Evolutionary conservation across 2,113 vertebrate genomes (phyloP).

Genomic region (Myiopsitta monachus): DNA sequence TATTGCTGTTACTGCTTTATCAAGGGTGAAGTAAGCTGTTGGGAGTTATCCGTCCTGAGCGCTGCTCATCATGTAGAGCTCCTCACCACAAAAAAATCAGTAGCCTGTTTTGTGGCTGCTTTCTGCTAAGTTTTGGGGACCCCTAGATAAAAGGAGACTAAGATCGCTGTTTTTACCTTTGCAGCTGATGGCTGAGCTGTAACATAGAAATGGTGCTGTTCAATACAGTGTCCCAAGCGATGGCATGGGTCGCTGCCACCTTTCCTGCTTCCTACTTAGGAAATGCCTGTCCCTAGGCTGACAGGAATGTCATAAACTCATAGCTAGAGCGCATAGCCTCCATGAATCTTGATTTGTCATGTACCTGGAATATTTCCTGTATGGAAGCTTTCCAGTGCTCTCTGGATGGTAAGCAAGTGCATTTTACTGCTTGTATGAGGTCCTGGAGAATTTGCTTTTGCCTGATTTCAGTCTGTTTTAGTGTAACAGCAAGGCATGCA

Average conservation of each 20-base stretch:
- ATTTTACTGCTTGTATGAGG: not conserved
- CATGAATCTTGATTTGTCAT: not conserved
- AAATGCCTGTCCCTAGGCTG: not conserved
- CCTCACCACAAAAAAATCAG: not conserved
- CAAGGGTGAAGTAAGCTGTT: not conserved
- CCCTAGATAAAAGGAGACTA: not conserved
- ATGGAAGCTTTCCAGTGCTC: not conserved
- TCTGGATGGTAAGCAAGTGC: not conserved
- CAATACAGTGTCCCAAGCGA: not conserved
- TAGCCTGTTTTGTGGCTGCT: not conserved
- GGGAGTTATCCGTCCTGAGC: not conserved
- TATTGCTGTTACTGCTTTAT: not conserved
- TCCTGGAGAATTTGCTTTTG: not conserved
- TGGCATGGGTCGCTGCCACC: not conserved
- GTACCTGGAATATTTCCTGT: not conserved
- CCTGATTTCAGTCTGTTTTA: not conserved
- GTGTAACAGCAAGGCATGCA: not conserved
- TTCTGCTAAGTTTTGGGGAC: not conserved
- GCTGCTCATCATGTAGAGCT: not conserved
- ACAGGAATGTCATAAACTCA: not conserved
- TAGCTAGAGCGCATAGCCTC: not conserved
- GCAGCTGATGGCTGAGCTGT: accelerated
- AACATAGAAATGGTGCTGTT: not conserved
- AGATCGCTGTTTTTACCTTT: not conserved
- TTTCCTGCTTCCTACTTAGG: not conserved